Conservation (phyloP, 2,888 invertebrate species). For the Torymus tubicola region DNA sequence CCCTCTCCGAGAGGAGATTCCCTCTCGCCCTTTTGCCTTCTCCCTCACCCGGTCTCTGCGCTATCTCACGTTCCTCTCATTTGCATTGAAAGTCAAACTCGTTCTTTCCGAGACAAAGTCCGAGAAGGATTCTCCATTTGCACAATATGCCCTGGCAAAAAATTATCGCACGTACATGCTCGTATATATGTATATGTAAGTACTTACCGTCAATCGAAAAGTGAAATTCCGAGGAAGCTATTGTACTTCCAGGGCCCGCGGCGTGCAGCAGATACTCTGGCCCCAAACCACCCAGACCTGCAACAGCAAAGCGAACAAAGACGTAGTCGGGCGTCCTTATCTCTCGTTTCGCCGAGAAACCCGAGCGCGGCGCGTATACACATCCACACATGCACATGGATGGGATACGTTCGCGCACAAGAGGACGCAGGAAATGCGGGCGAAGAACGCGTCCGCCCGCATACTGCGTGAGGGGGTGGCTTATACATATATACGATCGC, state of each 20-base stretch:
- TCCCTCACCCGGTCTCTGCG: neutral
- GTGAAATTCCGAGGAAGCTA: conserved; percentile 92
- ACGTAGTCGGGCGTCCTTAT: no score
- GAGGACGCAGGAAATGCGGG: no score
- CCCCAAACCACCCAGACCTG: conserved; percentile 76
- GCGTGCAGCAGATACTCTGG: conserved; percentile 75
- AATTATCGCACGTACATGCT: no score
- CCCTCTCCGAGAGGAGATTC: neutral
- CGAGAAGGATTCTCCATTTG: no score
- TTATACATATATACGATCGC: conserved; percentile 60
- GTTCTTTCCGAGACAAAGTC: neutral
- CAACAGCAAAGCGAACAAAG: conserved; percentile 35
- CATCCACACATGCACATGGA: no score
- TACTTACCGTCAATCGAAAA: conserved; percentile 92
- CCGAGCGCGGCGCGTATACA: no score
- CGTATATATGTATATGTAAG: no score
- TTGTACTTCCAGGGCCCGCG: conserved; percentile 82
- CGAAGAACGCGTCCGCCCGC: neutral
- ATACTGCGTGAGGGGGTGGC: neutral
- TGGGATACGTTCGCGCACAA: no score
- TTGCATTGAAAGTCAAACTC: conserved; percentile 19
- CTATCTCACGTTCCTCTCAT: conserved; percentile 10
- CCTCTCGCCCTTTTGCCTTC: neutral
- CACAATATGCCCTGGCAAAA: no score
- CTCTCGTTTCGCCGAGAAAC: no score